These are phyloP conservation scores for Procavia capensis DNA, from an alignment of 2,113 vertebrate genomes.

Conservation along the genomic window DNA sequence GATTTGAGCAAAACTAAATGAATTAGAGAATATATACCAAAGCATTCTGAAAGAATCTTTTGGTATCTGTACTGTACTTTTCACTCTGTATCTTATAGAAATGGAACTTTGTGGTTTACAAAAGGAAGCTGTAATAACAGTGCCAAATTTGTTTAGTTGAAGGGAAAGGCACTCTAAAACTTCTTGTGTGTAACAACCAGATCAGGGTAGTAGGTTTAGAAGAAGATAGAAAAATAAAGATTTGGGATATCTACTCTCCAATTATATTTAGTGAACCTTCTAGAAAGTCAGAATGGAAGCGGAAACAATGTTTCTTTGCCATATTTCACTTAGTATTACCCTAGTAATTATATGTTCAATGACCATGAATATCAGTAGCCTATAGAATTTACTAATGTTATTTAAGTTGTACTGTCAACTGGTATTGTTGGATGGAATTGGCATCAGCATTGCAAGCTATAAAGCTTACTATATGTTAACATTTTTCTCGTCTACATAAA, in stretches of 20 bases:
- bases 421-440: background rate
- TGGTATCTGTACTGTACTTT: background rate
- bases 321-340: slow-evolving; percentile 15
- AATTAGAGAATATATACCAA: slow-evolving; percentile 49
- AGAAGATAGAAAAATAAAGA: slow-evolving; percentile 40
- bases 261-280: slow-evolving; percentile 37
- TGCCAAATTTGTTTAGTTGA: slow-evolving; percentile 9
- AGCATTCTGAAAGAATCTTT: slow-evolving; percentile 29
- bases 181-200: slow-evolving; percentile 4
- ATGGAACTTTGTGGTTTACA: slow-evolving; percentile 21
- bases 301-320: slow-evolving; percentile 46
- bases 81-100: slow-evolving; percentile 22
- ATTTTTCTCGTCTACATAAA: slow-evolving; percentile 56
- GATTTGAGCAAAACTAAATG: too few species aligned
- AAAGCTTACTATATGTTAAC: background rate
- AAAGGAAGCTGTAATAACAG: background rate
- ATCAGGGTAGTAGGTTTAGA: slow-evolving; percentile 24
- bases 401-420: background rate
- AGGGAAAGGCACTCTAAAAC: slow-evolving; percentile 40
- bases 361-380: background rate
- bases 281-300: slow-evolving; percentile 19
- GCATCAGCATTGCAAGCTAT: slow-evolving; percentile 23
- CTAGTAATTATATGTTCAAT: background rate
- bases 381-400: background rate
- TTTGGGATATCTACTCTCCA: slow-evolving; percentile 6